phyloP scores from a whole-genome alignment of 1,140 invertebrate genomes.

The Drosophila yakuba region DNA sequence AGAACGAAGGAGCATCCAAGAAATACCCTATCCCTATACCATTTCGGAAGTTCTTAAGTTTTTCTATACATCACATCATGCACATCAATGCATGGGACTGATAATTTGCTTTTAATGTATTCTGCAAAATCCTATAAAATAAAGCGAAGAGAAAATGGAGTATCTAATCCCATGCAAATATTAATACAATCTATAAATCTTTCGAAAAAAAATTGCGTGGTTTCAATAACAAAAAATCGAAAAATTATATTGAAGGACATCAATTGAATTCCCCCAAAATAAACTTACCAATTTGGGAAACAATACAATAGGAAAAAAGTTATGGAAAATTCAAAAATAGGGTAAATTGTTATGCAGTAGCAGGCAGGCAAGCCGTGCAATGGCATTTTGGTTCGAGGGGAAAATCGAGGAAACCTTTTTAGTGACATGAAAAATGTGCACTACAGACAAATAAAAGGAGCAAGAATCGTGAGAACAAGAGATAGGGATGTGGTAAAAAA shows the following conservation, averaged over 20 bases:
- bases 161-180: no score
- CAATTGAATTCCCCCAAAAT: not conserved
- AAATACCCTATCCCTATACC: not conserved
- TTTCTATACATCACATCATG: not conserved
- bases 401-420: slow-evolving; percentile 51
- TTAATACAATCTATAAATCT: no score
- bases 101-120: not conserved
- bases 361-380: slow-evolving; percentile 18
- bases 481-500: slow-evolving; percentile 13
- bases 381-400: slow-evolving; percentile 7
- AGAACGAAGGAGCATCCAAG: not conserved
- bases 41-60: not conserved
- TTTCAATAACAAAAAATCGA: not conserved
- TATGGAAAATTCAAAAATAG: slow-evolving; percentile 40
- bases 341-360: slow-evolving; percentile 20
- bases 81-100: slow-evolving; percentile 8
- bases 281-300: not conserved
- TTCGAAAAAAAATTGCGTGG: not conserved
- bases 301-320: slow-evolving; percentile 1
- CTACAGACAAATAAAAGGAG: slow-evolving; percentile 27
- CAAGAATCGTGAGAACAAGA: slow-evolving; percentile 7
- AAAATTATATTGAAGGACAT: not conserved
- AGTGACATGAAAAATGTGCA: slow-evolving; percentile 82
- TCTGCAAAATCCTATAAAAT: not conserved
- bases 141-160: no score